Percentiles rank a stretch among this genome's conserved stretches.
Evolutionary conservation across 2,113 vertebrate genomes (phyloP).

Genomic region (Orientallactaga bullata): DNA sequence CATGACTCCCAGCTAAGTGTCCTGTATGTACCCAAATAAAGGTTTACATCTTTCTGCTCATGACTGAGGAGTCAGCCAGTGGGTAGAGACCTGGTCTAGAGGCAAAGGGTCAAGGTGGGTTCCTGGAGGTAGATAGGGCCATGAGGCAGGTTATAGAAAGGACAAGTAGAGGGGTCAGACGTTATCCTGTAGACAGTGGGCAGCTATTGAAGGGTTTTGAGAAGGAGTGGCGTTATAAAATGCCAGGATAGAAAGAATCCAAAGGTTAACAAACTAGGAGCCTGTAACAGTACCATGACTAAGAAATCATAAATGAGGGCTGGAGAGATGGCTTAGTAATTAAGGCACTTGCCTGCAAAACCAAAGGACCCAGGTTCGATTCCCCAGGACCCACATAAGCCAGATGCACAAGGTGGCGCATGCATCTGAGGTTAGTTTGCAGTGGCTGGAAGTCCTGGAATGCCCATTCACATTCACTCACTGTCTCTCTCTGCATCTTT

Average conservation of each 20-base stretch:
- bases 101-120: not conserved
- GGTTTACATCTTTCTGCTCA: not conserved
- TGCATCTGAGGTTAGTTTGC: too few species aligned
- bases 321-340: too few species aligned
- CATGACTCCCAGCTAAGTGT: constrained; percentile 23
- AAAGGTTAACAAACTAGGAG: not conserved
- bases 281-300: not conserved
- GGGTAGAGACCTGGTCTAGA: not conserved
- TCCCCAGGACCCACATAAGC: too few species aligned
- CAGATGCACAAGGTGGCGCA: too few species aligned
- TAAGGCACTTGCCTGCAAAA: too few species aligned
- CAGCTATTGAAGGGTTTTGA: not conserved
- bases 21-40: constrained; percentile 4
- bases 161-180: not conserved
- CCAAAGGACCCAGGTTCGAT: too few species aligned
- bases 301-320: not conserved
- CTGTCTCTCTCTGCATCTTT: too few species aligned
- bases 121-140: not conserved
- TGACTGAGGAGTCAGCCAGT: not conserved
- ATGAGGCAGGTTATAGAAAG: not conserved
- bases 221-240: not conserved
- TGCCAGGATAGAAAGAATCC: not conserved
- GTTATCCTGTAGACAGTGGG: not conserved
- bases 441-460: too few species aligned
- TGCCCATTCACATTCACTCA: too few species aligned